Base-by-base conservation (phyloP, 2,888 invertebrate species). In the Pogonocherus hispidulus region DNA sequence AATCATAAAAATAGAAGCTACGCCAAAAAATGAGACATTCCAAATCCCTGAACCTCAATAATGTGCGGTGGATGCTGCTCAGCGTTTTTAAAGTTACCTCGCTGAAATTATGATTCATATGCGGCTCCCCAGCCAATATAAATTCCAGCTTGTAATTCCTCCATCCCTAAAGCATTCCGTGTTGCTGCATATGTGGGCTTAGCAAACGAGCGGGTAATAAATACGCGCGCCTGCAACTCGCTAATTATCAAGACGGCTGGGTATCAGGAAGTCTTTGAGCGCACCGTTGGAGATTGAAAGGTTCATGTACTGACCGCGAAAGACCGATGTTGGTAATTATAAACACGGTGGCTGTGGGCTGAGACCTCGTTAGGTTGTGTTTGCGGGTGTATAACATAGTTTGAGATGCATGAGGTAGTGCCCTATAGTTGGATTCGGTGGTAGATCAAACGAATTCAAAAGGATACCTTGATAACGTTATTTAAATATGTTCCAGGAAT, bases 101-200 rank as follows among this genome's bases (percentile, higher is more conserved):
- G n/a, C 49, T 23, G n/a, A 49, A 49, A 49, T 49, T 49, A 49
- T 49, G 49, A 49, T 49, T 49, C 23, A 49, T 49, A 49, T n/a
- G n/a, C n/a, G 23, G 49, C 49, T 19, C 47, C 22, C 22, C 22
- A 20, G 23, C 49, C 49, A 49, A 49, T 49, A 49, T 49, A 49
- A 49, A 49, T 49, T 49, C 49, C 49, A 22, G 49, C 14, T 14
- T 3, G 49, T n/a, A n/a, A n/a, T n/a, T n/a, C n/a, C n/a, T n/a
- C 14, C 14, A 49, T 49, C 22, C 49, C 49, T 49, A 23, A 23
- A 52, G 52, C 32, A 32, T 32, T 52, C 32, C 32, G 16, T 18
- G 32, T 32, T 18, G 18, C 32, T 32, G 52, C 52, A 32, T 49
- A 52, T 52, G 52, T 52, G 16, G 52, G 27, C 4, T 52, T 32